Conservation (phyloP, 2,888 invertebrate genomes). For the Coremacera marginata region DNA sequence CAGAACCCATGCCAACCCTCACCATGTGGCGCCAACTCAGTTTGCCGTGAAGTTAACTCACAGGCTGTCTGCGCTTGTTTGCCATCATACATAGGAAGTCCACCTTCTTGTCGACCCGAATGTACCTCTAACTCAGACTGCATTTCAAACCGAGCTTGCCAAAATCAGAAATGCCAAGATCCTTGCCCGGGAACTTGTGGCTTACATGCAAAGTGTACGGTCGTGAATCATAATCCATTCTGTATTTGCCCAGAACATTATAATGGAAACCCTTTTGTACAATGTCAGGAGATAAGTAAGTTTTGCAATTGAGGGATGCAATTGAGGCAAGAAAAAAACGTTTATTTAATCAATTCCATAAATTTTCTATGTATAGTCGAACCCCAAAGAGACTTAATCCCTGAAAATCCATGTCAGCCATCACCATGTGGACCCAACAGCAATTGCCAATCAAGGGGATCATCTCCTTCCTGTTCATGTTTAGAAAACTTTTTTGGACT, state of each 20-base stretch:
- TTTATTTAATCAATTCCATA: not conserved
- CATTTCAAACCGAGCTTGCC: conserved; percentile 79
- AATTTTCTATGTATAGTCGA: conserved; percentile 54
- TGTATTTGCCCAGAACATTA: conserved; percentile 79
- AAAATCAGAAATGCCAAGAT: conserved; percentile 83
- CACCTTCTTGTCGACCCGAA: conserved; percentile 83
- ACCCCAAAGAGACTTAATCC: conserved; percentile 53
- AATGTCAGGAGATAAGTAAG: conserved; percentile 74
- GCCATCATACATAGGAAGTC: conserved; percentile 79
- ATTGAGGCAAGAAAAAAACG: not conserved
- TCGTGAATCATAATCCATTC: conserved; percentile 83
- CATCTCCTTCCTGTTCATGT: conserved; percentile 81
- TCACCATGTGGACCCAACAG: conserved; percentile 73
- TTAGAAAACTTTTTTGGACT: conserved; percentile 75
- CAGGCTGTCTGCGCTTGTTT: conserved; percentile 84
- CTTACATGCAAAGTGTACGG: conserved; percentile 77
- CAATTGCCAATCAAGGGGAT: conserved; percentile 72
- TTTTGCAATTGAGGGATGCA: conserved; percentile 29
- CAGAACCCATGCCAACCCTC: conserved; percentile 79
- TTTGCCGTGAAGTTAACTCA: conserved; percentile 78
- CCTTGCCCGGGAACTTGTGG: conserved; percentile 86
- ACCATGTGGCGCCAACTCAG: conserved; percentile 82
- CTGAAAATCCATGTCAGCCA: conserved; percentile 70
- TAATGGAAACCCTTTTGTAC: conserved; percentile 81
- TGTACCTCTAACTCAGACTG: conserved; percentile 86